These are phyloP conservation scores for Indicator indicator DNA, from an alignment of 2,113 vertebrate species.

Conservation along the genomic window DNA sequence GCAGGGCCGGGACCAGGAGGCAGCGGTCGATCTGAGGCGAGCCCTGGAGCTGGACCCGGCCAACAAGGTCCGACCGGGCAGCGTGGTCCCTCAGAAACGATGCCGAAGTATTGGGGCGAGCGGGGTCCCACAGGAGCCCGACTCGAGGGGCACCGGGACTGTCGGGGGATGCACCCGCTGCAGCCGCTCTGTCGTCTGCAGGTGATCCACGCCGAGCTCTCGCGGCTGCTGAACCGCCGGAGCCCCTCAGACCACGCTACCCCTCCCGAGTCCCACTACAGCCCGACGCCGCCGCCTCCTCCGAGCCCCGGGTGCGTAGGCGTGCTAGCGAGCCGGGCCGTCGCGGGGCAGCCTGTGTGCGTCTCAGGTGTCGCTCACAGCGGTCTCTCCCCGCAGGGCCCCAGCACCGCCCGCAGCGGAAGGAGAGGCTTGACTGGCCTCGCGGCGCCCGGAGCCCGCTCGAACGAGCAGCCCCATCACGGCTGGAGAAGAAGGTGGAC, in stretches of 20 bases:
- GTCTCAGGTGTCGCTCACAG: not conserved
- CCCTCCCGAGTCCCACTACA: not conserved
- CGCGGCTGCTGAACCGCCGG: conserved; percentile 79
- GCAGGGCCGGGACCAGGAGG: conserved; percentile 81
- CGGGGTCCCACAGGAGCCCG: not conserved
- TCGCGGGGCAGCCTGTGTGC: too few species aligned
- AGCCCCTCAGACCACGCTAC: not conserved
- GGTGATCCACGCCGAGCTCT: conserved; percentile 81
- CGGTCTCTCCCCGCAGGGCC: not conserved
- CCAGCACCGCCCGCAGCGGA: not conserved
- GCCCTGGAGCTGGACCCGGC: conserved; percentile 87
- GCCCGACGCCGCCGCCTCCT: not conserved
- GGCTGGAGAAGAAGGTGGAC: not conserved
- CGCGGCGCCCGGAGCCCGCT: not conserved
- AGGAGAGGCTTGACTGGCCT: not conserved
- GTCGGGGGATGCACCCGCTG: not conserved
- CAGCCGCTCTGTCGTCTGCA: not conserved
- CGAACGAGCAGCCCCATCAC: not conserved
- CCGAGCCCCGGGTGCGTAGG: not conserved
- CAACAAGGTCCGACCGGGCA: conserved; percentile 78
- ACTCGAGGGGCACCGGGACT: not conserved
- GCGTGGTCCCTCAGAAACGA: not conserved
- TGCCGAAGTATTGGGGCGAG: not conserved
- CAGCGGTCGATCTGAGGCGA: conserved; percentile 78
- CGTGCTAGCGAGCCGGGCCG: not conserved